Evolutionary conservation across 1,140 invertebrate species (phyloP).

Genomic region (Asobara japonica): DNA sequence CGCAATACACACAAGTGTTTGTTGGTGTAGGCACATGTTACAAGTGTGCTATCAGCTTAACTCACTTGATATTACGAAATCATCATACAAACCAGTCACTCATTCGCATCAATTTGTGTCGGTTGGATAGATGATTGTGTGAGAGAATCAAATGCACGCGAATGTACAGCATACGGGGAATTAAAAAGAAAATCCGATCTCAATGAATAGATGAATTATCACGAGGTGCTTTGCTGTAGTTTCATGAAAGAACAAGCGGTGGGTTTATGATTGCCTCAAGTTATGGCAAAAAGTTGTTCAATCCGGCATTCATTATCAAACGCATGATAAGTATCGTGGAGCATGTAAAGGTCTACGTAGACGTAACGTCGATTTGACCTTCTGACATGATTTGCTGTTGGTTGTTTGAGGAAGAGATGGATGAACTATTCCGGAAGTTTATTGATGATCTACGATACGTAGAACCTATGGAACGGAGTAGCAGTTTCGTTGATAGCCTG

Average conservation of each 20-base stretch:
- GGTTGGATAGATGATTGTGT: not conserved
- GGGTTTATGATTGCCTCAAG: no score
- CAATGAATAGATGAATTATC: not conserved
- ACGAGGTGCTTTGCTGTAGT: not conserved
- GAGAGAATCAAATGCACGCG: not conserved
- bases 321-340: not conserved
- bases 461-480: no score
- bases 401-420: no score
- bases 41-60: not conserved
- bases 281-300: no score
- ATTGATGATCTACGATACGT: no score
- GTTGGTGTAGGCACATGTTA: not conserved
- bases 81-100: not conserved
- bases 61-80: conserved; percentile 6
- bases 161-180: not conserved
- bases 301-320: not conserved
- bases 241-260: not conserved
- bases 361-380: not conserved
- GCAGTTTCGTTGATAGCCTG: no score
- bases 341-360: not conserved
- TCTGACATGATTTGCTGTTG: not conserved
- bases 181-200: not conserved
- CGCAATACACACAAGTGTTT: not conserved
- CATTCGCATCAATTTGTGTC: conserved; percentile 4
- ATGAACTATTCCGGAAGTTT: no score